A percentile compares a stretch with the other conserved stretches of the same genome.
phyloP scores from a whole-genome alignment of 2,888 invertebrate species.

The Dexiosoma caninum region DNA sequence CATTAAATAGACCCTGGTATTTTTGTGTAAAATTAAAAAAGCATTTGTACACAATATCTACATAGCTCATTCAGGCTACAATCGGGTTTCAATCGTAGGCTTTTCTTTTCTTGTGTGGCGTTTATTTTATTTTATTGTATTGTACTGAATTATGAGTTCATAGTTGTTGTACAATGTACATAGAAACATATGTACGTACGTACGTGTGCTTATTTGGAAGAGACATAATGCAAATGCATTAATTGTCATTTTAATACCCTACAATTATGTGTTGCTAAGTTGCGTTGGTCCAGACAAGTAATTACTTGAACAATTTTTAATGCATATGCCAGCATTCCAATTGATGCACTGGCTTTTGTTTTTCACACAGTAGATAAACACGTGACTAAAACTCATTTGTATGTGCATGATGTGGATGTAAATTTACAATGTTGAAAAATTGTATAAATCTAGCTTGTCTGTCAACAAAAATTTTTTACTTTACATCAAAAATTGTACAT shows the following conservation, averaged over 20 bases:
- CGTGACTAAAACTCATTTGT: not conserved
- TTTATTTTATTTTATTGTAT: constrained; percentile 42
- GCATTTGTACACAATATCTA: constrained; percentile 32
- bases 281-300: not conserved
- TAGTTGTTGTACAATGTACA: not conserved
- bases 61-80: constrained; percentile 30
- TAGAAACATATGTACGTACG: not conserved
- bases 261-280: constrained; percentile 8
- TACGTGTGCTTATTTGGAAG: constrained; percentile 1
- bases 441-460: not conserved
- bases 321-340: not conserved
- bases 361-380: not conserved
- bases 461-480: not conserved
- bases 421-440: not conserved
- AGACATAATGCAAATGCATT: constrained; percentile 56
- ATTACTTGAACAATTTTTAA: not conserved
- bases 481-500: not conserved
- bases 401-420: not conserved
- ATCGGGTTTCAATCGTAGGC: constrained; percentile 57
- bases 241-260: constrained; percentile 48
- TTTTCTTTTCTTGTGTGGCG: constrained; percentile 30
- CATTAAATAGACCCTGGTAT: constrained; percentile 34
- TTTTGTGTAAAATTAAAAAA: constrained; percentile 38
- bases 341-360: not conserved
- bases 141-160: constrained; percentile 28